These are phyloP conservation scores for Drosophila mercatorum DNA, from an alignment of 2,888 invertebrate genomes.

Conservation along the genomic window DNA sequence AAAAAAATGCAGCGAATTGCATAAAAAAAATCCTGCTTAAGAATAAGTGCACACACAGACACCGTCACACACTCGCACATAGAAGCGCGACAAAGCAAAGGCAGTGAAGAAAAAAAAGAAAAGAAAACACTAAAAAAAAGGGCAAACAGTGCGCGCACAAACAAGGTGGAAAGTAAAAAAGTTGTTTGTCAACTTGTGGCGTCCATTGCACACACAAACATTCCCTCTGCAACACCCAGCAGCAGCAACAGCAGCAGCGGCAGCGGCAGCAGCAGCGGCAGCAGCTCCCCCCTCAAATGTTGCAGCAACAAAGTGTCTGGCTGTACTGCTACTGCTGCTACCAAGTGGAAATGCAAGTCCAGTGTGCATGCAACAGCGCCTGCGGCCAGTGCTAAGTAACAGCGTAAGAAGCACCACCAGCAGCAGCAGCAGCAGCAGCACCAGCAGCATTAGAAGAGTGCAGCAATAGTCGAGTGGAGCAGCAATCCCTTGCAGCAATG, in stretches of 20 bases:
- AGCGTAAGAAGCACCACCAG: constrained; percentile 17
- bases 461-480: constrained; percentile 10
- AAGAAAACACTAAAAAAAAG: constrained; percentile 41
- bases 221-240: constrained; percentile 17
- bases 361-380: constrained; percentile 72
- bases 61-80: constrained; percentile 8
- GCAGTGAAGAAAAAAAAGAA: constrained; percentile 5
- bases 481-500: constrained; percentile 57
- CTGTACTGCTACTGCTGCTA: constrained; percentile 64
- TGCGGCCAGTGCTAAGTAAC: constrained; percentile 66
- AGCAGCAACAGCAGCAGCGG: constrained; percentile 1
- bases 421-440: constrained; percentile 12
- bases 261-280: constrained; percentile 4
- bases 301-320: constrained; percentile 80
- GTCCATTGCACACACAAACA: constrained; percentile 59
- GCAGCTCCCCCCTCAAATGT: constrained; percentile 67
- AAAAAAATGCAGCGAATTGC: constrained; percentile 58
- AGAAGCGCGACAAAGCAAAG: constrained; percentile 49
- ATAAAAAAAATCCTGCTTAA: constrained; percentile 74
- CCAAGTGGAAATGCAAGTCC: constrained; percentile 62
- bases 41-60: constrained; percentile 55
- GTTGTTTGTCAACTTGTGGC: constrained; percentile 84
- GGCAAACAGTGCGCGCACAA: constrained; percentile 65
- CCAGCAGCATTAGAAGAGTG: constrained; percentile 9
- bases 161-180: constrained; percentile 80